phyloP scores from a whole-genome alignment of 2,888 invertebrate genomes.

The Leptopilina myrica region DNA sequence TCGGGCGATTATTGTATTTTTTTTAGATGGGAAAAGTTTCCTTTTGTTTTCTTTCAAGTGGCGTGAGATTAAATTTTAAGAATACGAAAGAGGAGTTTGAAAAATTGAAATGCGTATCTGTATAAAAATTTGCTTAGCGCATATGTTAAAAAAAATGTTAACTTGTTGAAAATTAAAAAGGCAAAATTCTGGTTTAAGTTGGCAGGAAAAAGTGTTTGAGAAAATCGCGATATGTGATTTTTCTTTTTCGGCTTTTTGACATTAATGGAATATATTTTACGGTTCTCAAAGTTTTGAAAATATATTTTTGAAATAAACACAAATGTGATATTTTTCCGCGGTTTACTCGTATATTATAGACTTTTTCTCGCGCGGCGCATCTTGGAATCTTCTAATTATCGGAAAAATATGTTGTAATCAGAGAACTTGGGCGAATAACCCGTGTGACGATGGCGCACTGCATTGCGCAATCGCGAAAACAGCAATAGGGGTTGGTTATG shows the following conservation, averaged over 20 bases:
- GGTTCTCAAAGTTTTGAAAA: background rate
- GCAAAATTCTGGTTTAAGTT: conserved; percentile 9
- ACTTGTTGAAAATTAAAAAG: background rate
- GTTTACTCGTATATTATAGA: too few species aligned
- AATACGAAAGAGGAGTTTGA: background rate
- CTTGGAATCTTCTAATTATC: conserved; percentile 45
- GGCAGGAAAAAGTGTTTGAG: conserved; percentile 1
- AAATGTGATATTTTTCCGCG: background rate
- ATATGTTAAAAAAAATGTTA: background rate
- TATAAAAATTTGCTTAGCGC: background rate
- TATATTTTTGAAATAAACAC: background rate
- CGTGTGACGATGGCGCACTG: conserved; percentile 55
- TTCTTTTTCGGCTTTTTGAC: background rate
- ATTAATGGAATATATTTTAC: conserved; percentile 10
- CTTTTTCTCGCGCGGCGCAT: background rate
- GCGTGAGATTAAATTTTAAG: background rate
- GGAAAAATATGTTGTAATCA: conserved; percentile 52
- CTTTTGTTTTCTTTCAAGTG: too few species aligned
- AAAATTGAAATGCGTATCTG: background rate
- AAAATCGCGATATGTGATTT: background rate
- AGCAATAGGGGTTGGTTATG: conserved; percentile 68
- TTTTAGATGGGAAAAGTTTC: too few species aligned
- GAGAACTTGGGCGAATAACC: conserved; percentile 51
- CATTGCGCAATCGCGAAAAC: conserved; percentile 63
- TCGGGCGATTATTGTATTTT: too few species aligned